Evolutionary conservation across 2,113 vertebrate genomes (phyloP).

Genomic region (Alectura lathami): DNA sequence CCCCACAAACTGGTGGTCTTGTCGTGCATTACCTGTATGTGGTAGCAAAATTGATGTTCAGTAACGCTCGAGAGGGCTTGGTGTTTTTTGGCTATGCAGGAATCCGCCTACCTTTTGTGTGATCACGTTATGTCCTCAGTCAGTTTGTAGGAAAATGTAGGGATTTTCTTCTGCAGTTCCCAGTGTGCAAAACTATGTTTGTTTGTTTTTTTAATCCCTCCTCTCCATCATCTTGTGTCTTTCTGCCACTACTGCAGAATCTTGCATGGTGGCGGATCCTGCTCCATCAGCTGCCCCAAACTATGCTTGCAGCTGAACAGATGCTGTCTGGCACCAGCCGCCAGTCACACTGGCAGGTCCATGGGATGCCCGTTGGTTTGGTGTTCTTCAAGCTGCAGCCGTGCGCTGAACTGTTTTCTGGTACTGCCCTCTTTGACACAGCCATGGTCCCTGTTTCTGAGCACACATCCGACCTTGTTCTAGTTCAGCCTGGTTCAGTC

Average conservation of each 20-base stretch:
- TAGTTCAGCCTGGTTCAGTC: accelerated
- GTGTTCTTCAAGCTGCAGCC: background rate
- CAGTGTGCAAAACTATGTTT: background rate
- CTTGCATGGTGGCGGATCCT: background rate
- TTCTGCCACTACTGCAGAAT: background rate
- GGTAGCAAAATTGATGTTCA: background rate
- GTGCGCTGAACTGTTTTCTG: background rate
- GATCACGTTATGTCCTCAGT: too few species aligned
- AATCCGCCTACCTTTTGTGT: background rate
- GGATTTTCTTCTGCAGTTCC: background rate
- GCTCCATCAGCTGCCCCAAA: background rate
- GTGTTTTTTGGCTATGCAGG: background rate
- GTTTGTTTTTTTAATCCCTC: background rate
- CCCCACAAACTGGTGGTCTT: background rate
- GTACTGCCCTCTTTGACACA: background rate
- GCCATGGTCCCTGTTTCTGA: background rate
- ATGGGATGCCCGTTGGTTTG: accelerated
- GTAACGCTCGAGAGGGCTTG: background rate
- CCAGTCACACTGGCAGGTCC: background rate
- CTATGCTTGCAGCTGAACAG: background rate
- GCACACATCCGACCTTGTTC: background rate
- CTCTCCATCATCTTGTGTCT: background rate
- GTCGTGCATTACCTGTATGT: background rate
- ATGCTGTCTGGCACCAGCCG: background rate
- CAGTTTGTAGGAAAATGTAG: background rate